Percentiles rank a stretch among this genome's conserved stretches.
Evolutionary conservation across 1,140 invertebrate genomes (phyloP).

Genomic region (Macrocentrus cingulum): DNA sequence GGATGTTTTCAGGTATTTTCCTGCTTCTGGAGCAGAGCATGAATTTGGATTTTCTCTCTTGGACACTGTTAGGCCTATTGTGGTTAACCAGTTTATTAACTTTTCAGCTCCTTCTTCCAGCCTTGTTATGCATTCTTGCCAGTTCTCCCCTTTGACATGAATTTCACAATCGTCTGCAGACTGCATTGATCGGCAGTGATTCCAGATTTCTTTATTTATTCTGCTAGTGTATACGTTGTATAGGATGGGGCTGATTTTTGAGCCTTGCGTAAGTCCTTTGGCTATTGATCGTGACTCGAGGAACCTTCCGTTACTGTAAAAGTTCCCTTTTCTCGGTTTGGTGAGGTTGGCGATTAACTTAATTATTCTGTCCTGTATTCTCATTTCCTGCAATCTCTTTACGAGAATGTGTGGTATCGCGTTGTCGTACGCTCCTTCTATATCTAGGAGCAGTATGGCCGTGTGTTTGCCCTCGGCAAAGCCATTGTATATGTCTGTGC

Average conservation of each 20-base stretch:
- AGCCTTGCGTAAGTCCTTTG: background rate
- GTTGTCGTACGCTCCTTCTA: background rate
- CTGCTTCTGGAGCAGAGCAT: slow-evolving; percentile 13
- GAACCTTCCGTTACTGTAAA: background rate
- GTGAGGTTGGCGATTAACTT: background rate
- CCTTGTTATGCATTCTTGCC: background rate
- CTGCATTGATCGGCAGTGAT: background rate
- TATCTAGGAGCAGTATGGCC: background rate
- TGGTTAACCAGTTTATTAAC: background rate
- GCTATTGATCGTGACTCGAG: background rate
- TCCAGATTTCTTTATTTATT: slow-evolving; percentile 8
- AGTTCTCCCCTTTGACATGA: background rate
- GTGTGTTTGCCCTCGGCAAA: slow-evolving; percentile 2
- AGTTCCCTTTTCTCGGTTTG: background rate
- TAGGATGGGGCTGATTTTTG: background rate
- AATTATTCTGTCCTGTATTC: background rate
- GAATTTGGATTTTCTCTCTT: background rate
- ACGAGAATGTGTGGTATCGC: background rate
- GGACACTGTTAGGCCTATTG: background rate
- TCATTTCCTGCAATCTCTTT: background rate
- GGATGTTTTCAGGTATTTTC: background rate
- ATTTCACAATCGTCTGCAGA: slow-evolving; percentile 13
- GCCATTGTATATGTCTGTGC: slow-evolving; percentile 11
- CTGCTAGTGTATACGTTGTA: slow-evolving; percentile 15
- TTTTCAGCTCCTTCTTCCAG: background rate